A percentile compares a stretch with the other conserved stretches of the same genome.
These are phyloP conservation scores for Mythimna albipuncta DNA, from an alignment of 2,888 invertebrate species.

Conservation along the genomic window DNA sequence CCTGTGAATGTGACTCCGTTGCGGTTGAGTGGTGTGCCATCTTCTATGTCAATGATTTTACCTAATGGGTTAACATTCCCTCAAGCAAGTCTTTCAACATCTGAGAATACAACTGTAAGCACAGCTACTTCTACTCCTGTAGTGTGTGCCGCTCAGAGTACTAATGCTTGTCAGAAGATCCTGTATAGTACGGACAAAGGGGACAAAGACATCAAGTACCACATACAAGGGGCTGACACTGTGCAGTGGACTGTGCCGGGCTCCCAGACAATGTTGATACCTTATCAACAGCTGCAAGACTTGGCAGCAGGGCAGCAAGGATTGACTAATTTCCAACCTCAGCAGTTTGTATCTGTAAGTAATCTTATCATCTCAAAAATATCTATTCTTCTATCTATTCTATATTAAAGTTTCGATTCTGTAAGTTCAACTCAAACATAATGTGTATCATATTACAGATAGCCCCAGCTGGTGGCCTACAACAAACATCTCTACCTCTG, in stretches of 20 bases:
- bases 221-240: constrained; percentile 85
- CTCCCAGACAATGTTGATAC: constrained; percentile 88
- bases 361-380: constrained; percentile 1
- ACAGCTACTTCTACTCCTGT: constrained; percentile 85
- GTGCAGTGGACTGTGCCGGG: constrained; percentile 88
- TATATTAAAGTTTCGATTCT: background rate
- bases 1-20: constrained; percentile 87
- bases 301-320: constrained; percentile 81
- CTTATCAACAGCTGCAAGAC: constrained; percentile 87
- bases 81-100: constrained; percentile 82
- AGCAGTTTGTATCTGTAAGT: constrained; percentile 88
- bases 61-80: constrained; percentile 85
- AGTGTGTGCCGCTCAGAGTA: constrained; percentile 86
- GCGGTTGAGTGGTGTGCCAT: constrained; percentile 84
- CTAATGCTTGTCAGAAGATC: constrained; percentile 85
- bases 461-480: constrained; percentile 84
- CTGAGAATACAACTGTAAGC: constrained; percentile 86
- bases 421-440: background rate
- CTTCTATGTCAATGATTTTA: constrained; percentile 88
- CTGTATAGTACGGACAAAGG: constrained; percentile 86
- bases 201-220: constrained; percentile 87
- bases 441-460: constrained; percentile 72
- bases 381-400: too few relatives aligned
- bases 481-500: constrained; percentile 83
- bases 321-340: constrained; percentile 82